Evolutionary conservation across 2,888 invertebrate species (phyloP).

Genomic region (Diploptera punctata): DNA sequence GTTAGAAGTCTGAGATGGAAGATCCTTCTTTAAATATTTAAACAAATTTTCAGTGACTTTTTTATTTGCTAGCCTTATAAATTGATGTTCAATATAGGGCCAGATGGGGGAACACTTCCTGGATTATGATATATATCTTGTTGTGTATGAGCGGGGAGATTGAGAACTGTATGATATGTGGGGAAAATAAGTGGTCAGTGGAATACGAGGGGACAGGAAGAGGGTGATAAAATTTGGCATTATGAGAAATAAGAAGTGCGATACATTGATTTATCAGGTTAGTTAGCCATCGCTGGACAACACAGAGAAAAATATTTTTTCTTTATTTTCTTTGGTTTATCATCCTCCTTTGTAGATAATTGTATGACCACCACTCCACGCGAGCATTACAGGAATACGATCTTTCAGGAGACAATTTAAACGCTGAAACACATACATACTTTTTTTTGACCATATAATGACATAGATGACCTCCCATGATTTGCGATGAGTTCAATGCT

Average conservation of each 20-base stretch:
- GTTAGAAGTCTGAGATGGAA: background rate
- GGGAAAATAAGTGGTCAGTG: slow-evolving; percentile 20
- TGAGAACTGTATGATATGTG: slow-evolving; percentile 27
- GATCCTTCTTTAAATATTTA: slow-evolving; percentile 3
- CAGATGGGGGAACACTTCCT: slow-evolving; percentile 17
- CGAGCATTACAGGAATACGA: no score
- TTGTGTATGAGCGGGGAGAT: slow-evolving; percentile 3
- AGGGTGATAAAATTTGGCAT: slow-evolving; percentile 28
- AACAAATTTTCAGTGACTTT: slow-evolving; percentile 2
- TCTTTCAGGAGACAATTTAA: no score
- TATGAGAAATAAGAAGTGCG: slow-evolving; percentile 20
- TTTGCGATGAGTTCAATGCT: no score
- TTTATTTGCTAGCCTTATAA: slow-evolving; percentile 3
- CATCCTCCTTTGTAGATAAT: no score
- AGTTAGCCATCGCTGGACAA: slow-evolving; percentile 18
- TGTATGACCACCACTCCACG: no score
- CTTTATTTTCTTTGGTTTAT: no score
- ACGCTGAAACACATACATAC: no score
- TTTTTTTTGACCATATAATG: no score
- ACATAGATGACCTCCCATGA: no score
- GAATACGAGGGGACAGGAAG: background rate
- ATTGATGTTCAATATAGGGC: background rate
- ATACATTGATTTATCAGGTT: slow-evolving; percentile 36
- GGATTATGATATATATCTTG: slow-evolving; percentile 26
- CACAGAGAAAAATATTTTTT: no score